Evolutionary conservation across 2,113 vertebrate species (phyloP).

Genomic region (Porphyrio hochstetteri): DNA sequence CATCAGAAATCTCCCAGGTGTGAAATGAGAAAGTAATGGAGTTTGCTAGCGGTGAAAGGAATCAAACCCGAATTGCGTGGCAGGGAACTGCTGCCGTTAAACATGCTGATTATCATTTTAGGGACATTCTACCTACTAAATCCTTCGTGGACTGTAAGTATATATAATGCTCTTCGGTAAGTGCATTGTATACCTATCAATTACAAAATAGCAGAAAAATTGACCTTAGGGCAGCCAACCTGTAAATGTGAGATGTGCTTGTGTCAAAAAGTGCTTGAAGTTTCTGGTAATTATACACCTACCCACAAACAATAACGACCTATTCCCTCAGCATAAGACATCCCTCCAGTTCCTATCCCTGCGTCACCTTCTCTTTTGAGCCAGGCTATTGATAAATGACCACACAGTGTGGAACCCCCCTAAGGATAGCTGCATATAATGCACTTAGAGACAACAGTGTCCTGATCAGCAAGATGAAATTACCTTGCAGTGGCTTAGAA

Average conservation of each 20-base stretch:
- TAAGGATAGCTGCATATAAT: conserved; percentile 7
- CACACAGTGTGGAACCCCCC: not conserved
- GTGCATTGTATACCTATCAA: not conserved
- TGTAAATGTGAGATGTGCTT: not conserved
- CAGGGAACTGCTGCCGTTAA: not conserved
- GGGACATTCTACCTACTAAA: not conserved
- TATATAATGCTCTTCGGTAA: not conserved
- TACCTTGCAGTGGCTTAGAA: conserved; percentile 29
- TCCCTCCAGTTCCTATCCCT: not conserved
- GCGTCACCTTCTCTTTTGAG: not conserved
- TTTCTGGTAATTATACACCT: not conserved
- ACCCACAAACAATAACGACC: not conserved
- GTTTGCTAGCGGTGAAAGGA: not conserved
- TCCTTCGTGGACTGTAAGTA: not conserved
- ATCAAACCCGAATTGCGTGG: not conserved
- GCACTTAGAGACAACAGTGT: not conserved
- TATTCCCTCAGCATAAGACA: not conserved
- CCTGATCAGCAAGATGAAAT: conserved; percentile 48
- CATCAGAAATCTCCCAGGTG: not conserved
- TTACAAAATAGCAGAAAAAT: not conserved
- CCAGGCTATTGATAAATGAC: not conserved
- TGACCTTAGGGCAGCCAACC: conserved; percentile 5
- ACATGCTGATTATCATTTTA: not conserved
- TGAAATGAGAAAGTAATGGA: conserved; percentile 17
- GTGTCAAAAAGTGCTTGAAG: not conserved